Conservation (phyloP, 2,113 vertebrate genomes). For the Oostethus manadensis region DNA sequence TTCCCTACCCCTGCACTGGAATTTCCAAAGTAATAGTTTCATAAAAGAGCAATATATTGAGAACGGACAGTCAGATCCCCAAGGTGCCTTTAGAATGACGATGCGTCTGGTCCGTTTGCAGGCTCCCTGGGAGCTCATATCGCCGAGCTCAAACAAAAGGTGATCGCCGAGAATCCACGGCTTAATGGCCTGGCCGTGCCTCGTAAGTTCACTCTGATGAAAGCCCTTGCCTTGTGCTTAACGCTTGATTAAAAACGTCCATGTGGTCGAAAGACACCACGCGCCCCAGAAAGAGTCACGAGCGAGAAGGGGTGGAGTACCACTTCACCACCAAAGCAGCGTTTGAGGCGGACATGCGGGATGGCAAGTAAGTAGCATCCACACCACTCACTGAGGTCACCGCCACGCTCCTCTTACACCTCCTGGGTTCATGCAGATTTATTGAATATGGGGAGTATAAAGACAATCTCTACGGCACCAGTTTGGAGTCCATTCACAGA, state of each 20-base stretch:
- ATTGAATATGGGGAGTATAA: constrained; percentile 92
- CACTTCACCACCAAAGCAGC: constrained; percentile 87
- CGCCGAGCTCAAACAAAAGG: constrained; percentile 88
- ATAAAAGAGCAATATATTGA: no score
- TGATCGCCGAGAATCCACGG: constrained; percentile 86
- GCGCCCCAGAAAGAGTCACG: constrained; percentile 81
- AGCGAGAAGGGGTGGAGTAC: constrained; percentile 90
- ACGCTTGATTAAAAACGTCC: neutral
- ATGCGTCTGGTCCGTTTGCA: constrained; percentile 29
- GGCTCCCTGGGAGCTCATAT: constrained; percentile 85
- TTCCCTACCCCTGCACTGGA: no score
- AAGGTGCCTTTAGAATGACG: no score
- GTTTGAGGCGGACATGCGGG: constrained; percentile 84
- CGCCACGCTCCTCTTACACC: neutral
- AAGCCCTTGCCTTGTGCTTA: neutral
- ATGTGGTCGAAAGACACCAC: constrained; percentile 77
- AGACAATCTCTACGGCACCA: constrained; percentile 89
- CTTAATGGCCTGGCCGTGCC: constrained; percentile 86
- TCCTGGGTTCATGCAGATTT: constrained; percentile 66
- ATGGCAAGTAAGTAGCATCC: constrained; percentile 75
- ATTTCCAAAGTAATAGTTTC: no score
- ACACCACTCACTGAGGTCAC: no score
- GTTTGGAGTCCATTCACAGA: constrained; percentile 82
- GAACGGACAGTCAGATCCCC: no score
- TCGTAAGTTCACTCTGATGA: constrained; percentile 75